Evolutionary conservation across 2,888 invertebrate species (phyloP), one percentile per base, ranked within the genome.

Genomic region (Spodoptera littoralis): DNA sequence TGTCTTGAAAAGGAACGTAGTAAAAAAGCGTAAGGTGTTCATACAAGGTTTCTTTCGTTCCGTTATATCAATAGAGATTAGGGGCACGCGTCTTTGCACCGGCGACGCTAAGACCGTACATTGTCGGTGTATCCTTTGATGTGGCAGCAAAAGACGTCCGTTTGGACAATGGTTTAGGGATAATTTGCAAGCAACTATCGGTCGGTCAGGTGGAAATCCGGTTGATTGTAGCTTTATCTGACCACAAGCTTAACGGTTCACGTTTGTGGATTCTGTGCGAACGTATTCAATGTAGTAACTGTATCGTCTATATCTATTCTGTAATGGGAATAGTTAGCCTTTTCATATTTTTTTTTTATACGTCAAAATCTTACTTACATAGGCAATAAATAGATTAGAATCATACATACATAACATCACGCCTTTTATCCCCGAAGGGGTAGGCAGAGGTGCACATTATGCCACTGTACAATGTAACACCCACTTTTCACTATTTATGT

Each of bases 51-150:
- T 85, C 87, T 80, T 86, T 84, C 80, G 84, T 85, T 81, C 94
- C 93, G 94, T 94, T 94, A 93, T 90, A 90, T 93, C 92, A 93
- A 93, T 92, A 90, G 92, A 90, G 92, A 93, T 93, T 93, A 93
- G 82, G 85, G 90, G 92, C 94, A 94, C 94, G 94, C 92, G 94
- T 88, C 89, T 89, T 85, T 85, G 86, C 85, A 82, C 78, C 83
- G 77, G 72, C 84, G 81, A 81, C 70, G 81, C 77, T 69, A 70
- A 84, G 82, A 85, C 88, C 85, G 84, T 73, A 81, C 70, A 90
- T 90, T 91, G 92, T 91, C 92, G 92, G 92, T 43, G 18, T 45
- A 42, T 59, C 51, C 83, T 93, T 92, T 93, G 92, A 93, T 90
- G 92, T 89, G 93, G 92, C 92, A 91, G 92, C 81, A 88, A 93